Percentiles rank a stretch among this genome's conserved stretches.
These are phyloP conservation scores for Margaritifera margaritifera DNA, from an alignment of 2,888 invertebrate species.

Conservation along the genomic window DNA sequence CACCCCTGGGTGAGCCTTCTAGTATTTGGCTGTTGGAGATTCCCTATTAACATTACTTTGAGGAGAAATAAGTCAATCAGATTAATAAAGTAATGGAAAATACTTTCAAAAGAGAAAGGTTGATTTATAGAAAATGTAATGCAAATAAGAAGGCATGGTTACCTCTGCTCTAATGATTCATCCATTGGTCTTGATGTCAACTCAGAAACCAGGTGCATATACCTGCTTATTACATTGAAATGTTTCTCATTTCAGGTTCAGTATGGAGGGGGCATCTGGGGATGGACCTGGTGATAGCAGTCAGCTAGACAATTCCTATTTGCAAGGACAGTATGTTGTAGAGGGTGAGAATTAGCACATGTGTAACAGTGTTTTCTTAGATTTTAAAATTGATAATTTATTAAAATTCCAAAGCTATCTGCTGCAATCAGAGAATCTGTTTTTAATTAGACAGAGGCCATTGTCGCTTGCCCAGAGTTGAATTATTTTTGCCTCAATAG, in stretches of 20 bases:
- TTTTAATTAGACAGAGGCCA: background rate
- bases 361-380: background rate
- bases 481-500: background rate
- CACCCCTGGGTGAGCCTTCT: too few relatives aligned
- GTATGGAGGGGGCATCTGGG: slow-evolving; percentile 33
- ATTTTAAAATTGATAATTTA: background rate
- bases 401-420: background rate
- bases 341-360: slow-evolving; percentile 25
- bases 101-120: too few relatives aligned
- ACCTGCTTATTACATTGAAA: too few relatives aligned
- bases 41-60: too few relatives aligned
- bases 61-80: too few relatives aligned
- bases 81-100: too few relatives aligned
- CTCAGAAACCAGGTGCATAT: too few relatives aligned
- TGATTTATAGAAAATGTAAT: too few relatives aligned
- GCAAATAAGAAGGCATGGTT: too few relatives aligned
- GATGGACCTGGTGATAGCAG: slow-evolving; percentile 37
- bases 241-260: background rate
- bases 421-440: background rate
- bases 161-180: too few relatives aligned
- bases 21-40: too few relatives aligned
- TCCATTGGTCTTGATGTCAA: too few relatives aligned
- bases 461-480: background rate
- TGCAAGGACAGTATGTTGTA: slow-evolving; percentile 18
- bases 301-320: slow-evolving; percentile 23